Percentiles rank a stretch among this genome's conserved stretches.
These are phyloP conservation scores for Leptestheria dahalacensis DNA, from an alignment of 1,140 invertebrate genomes.

Conservation along the genomic window DNA sequence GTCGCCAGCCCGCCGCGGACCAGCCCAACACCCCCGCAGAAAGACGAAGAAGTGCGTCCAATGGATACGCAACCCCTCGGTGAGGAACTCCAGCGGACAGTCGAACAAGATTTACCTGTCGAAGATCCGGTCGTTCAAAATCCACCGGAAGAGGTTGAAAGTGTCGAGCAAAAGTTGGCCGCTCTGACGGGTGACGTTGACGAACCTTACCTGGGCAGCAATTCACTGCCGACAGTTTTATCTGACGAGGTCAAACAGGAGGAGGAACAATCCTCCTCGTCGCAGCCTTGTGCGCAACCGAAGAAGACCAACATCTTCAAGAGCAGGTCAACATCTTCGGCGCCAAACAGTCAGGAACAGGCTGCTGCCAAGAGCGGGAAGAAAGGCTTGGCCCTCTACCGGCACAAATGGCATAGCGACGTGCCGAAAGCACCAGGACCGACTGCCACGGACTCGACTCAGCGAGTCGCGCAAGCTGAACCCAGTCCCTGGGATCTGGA, in stretches of 20 bases:
- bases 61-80: neutral
- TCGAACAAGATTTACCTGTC: neutral
- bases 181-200: neutral
- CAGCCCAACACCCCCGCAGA: neutral
- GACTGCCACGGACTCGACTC: conserved; percentile 19
- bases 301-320: conserved; percentile 83
- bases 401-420: conserved; percentile 71
- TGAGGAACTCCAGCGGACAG: too few relatives aligned
- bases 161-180: neutral
- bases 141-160: neutral
- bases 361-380: conserved; percentile 27
- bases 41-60: neutral
- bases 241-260: neutral
- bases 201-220: neutral
- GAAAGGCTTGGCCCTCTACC: conserved; percentile 64
- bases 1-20: neutral
- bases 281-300: conserved; percentile 21
- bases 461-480: conserved; percentile 13
- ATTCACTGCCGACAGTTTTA: neutral
- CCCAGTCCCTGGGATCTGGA: conserved; percentile 18
- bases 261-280: neutral
- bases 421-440: conserved; percentile 22
- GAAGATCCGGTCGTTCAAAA: neutral
- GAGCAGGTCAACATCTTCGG: conserved; percentile 39
- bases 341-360: conserved; percentile 8